Evolutionary conservation across 2,797 vertebrate species (phyloP), one percentile per base, ranked within the genome.

Genomic region (Taeniopygia guttata): DNA sequence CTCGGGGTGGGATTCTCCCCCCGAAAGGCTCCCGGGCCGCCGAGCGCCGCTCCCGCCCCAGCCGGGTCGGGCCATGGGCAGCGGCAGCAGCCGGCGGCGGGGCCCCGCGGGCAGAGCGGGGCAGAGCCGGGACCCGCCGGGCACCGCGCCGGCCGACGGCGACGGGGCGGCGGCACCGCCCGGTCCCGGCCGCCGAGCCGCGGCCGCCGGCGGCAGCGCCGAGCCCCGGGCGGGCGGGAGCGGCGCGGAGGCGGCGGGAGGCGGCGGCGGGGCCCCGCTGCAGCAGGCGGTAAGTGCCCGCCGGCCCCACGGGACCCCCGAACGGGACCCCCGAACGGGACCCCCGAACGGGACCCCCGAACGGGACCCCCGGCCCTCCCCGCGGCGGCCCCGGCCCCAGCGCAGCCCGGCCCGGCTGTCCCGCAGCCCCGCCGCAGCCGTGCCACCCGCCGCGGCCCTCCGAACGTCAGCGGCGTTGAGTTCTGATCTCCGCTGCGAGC

Each of bases 81-180:
- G 72, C 63, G 83, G 83, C 63, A 95, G 95, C 94, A 97, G 97
- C 90, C 79, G 90, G 63, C 89, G 91, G 58, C 81, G 89, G 58
- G 75, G 93, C 16, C 69, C 67, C 32, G 72, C 27, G 52, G 85
- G 70, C 72, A 42, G 78, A 63, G 74, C 89, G 59, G 92, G 80
- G 62, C 76, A 46, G 48, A 62, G 90, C 45, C 63, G 64, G 46
- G 74, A 82, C 77, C 58, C 5, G 58, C 94, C 96, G 82, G 92
- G 96, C 70, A 76, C 95, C 54, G 73, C 94, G 84, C 76, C 83
- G 96, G 89, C 95, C 5, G 96, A 96, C 72, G 78, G 95, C 48
- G 59, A 68, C 10, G 96, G 73, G 59, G 67, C 66, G 90, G 79
- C 23, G 49, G 43, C 64, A 36, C 43, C 7, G 49, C 77, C 73